Evolutionary conservation across 2,888 invertebrate genomes (phyloP).

Genomic region (Drosophila diplacantha): DNA sequence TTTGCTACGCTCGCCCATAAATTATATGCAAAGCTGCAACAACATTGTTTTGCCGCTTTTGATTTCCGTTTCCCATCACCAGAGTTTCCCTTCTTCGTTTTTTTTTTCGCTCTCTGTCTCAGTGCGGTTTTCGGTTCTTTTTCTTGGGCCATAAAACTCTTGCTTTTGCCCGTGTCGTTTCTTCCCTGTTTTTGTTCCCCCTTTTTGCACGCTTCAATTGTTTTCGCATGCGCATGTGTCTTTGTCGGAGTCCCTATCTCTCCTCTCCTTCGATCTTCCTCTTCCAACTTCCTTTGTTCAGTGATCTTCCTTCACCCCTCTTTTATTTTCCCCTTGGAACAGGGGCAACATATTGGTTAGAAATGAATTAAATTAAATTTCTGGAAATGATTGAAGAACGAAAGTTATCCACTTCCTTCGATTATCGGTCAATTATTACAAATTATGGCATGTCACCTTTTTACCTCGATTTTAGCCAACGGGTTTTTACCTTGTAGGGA

Average conservation of each 20-base stretch:
- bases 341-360: slow-evolving; percentile 11
- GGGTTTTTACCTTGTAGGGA: neutral
- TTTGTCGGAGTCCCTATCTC: slow-evolving; percentile 43
- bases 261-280: neutral
- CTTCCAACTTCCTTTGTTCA: slow-evolving; percentile 22
- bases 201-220: slow-evolving; percentile 70
- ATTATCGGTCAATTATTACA: slow-evolving; percentile 18
- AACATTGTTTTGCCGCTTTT: slow-evolving; percentile 68
- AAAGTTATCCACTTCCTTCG: slow-evolving; percentile 28
- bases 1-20: slow-evolving; percentile 62
- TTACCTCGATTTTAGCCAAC: slow-evolving; percentile 5
- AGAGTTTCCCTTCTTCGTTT: slow-evolving; percentile 60
- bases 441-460: slow-evolving; percentile 10
- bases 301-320: neutral
- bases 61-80: slow-evolving; percentile 75
- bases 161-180: slow-evolving; percentile 46
- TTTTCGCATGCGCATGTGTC: slow-evolving; percentile 66
- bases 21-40: slow-evolving; percentile 69
- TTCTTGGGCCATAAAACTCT: slow-evolving; percentile 57
- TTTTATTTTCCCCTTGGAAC: neutral
- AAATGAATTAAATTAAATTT: slow-evolving; percentile 26
- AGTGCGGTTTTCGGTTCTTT: slow-evolving; percentile 53
- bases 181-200: slow-evolving; percentile 17
- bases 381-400: slow-evolving; percentile 17
- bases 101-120: slow-evolving; percentile 43